Base-by-base conservation (phyloP, 37 sponge, comb jelly and placozoan genomes). In the Crambe crambe region DNA sequence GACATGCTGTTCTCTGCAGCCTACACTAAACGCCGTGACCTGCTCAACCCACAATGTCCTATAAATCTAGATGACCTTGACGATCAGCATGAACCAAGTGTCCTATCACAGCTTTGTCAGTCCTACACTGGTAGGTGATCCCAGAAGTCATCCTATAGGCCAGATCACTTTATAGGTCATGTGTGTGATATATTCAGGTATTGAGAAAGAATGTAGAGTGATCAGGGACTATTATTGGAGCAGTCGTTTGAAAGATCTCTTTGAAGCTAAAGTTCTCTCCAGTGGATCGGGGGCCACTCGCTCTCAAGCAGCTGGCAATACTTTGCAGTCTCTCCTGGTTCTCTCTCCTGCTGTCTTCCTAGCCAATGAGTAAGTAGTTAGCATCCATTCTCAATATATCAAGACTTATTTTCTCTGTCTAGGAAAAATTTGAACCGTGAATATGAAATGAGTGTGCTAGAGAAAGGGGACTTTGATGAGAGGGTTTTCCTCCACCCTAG, bases 391-490 rank as follows among this genome's bases (percentile, higher is more conserved):
- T 47, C 51, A 47, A 12, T 47, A 47, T 6, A 12, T 47, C 12
- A 47, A 47, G 12, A 47, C 12, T 47, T 15, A 12, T 15, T 47
- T 15, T 47, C 51, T 47, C 10, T 47, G 51, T 78, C 25, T 40
- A 95, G 92, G 40, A 88, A 88, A 69, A 71, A 63, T 15, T 29
- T 95, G 30, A 80, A 80, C 58, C 71, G 78, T 8, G 87, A 85
- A 37, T 95, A 95, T 58, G 96, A 95, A 42, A 20, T 80, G 42
- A 77, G 27, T 32, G 83, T 95, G 69, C 77, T 95, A 63, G 59
- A 70, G 2, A 72, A 86, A 23, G 96, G 96, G 8, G 96, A 95
- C 29, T 92, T 95, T 82, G 96, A 95, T 69, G 96, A 95, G 80
- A 63, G 91, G 42, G 86, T 95, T 43, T 95, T 95, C 79, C 86